These are phyloP conservation scores for Drosophila acutilabella DNA, from an alignment of 2,888 invertebrate genomes.

Conservation along the genomic window DNA sequence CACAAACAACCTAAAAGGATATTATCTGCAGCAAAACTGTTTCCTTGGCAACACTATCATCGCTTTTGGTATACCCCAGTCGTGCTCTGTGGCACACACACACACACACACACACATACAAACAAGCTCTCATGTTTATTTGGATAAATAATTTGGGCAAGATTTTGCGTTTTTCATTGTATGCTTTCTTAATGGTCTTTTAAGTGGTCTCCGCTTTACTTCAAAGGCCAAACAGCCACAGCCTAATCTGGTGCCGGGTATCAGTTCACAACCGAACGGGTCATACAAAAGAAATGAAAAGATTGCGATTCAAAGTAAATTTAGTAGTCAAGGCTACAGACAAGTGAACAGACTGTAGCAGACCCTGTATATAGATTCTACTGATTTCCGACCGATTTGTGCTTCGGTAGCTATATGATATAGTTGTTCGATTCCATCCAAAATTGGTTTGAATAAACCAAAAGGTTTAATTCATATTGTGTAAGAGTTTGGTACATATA, in stretches of 20 bases:
- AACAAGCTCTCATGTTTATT: constrained; percentile 59
- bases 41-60: constrained; percentile 61
- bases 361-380: background rate
- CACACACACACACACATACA: background rate
- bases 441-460: background rate
- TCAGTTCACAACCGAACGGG: constrained; percentile 27
- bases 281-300: constrained; percentile 20
- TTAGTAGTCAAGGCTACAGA: background rate
- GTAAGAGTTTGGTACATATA: background rate
- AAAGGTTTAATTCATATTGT: background rate
- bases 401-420: background rate
- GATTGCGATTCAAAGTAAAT: background rate
- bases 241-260: constrained; percentile 40
- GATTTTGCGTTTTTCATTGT: constrained; percentile 67
- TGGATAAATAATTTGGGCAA: constrained; percentile 77
- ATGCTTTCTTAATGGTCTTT: constrained; percentile 63
- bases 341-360: background rate
- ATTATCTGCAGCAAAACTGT: constrained; percentile 74
- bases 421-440: background rate
- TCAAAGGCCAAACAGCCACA: constrained; percentile 25
- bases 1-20: constrained; percentile 75
- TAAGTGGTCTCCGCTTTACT: constrained; percentile 58
- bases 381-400: too few species aligned
- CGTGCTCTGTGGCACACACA: background rate
- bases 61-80: constrained; percentile 10